Base-by-base conservation (phyloP, 2,113 vertebrate genomes). In the Sigmodon hispidus region DNA sequence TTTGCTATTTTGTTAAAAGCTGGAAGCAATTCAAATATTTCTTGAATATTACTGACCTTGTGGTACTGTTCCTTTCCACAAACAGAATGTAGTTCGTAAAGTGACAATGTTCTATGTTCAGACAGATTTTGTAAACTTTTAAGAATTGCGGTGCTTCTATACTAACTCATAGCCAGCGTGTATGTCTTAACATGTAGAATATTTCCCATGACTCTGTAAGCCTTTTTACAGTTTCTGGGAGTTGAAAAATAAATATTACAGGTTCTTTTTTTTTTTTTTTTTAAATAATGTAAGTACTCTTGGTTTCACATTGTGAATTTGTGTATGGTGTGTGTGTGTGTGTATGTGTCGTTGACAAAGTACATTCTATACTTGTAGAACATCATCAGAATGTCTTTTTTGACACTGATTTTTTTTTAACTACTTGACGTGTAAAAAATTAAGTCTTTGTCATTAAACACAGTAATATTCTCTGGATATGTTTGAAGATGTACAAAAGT, bases 91-190 rank as follows among this genome's bases (percentile, higher is more conserved):
- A 97, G 96, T 93, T 95, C 48, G 95, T 89, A 95, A 97, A 94
- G 98, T 97, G 97, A 96, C 96, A 79, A 96, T 69, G 94, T 97
- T 95, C 96, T 34, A 79, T 34, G 45, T 96, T 97, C 59, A 91
- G 97, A 96, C 6, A 77, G 69, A 61, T 97, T 98, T 97, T 98
- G 94, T 97, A 97, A 97, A 97, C 93, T 95, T 95, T 96, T 87
- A 36, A 93, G 61, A 77, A 94, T 97, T 95, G 93, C 93, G 93
- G 90, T 98, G 97, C 70, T 94, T 95, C 89, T 93, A 34, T 87
- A 7, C 70, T 94, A 95, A 95, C 83, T 91, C 83, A 93, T 57
- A 80, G 88, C 43, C 95, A 95, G 36, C 0, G 2, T 92, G 36
- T 93, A 11, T 96, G 95, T 97, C 94, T 98, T 97, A 95, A 97